These are phyloP conservation scores for Bubo scandiacus DNA, from an alignment of 2,113 vertebrate genomes.

Conservation along the genomic window DNA sequence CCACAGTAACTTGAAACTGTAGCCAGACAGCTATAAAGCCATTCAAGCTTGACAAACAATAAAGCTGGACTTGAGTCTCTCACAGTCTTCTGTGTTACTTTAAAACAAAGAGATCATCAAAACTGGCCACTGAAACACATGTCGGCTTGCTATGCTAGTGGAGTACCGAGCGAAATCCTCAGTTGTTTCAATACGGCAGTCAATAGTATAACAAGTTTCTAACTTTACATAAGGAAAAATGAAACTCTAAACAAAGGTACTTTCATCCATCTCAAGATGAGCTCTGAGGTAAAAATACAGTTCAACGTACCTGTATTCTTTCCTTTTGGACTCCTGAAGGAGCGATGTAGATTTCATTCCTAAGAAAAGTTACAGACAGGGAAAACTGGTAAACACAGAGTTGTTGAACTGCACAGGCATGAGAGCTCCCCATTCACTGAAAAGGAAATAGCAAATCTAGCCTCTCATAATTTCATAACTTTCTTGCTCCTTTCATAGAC, in stretches of 20 bases:
- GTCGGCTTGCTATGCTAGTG: neutral
- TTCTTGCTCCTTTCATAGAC: neutral
- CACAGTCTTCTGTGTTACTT: neutral
- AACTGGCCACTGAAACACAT: neutral
- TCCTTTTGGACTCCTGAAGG: slow-evolving; percentile 98
- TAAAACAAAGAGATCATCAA: neutral
- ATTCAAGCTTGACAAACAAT: neutral
- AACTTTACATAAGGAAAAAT: neutral
- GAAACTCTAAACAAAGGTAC: neutral
- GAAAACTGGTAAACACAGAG: neutral
- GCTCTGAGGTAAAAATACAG: neutral
- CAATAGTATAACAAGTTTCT: neutral
- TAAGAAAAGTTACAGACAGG: slow-evolving; percentile 57
- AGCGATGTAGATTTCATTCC: slow-evolving; percentile 92
- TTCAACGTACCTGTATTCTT: slow-evolving; percentile 86
- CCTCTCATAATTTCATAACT: neutral
- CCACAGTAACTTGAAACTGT: neutral
- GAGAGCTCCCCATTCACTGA: neutral
- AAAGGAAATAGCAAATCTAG: neutral
- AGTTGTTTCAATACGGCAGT: neutral
- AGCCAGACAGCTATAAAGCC: neutral
- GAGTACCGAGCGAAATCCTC: neutral
- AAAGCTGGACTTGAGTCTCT: neutral
- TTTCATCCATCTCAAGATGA: neutral
- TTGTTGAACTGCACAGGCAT: neutral